Evolutionary conservation across 2,113 vertebrate genomes (phyloP).

Genomic region (Cyanistes caeruleus): DNA sequence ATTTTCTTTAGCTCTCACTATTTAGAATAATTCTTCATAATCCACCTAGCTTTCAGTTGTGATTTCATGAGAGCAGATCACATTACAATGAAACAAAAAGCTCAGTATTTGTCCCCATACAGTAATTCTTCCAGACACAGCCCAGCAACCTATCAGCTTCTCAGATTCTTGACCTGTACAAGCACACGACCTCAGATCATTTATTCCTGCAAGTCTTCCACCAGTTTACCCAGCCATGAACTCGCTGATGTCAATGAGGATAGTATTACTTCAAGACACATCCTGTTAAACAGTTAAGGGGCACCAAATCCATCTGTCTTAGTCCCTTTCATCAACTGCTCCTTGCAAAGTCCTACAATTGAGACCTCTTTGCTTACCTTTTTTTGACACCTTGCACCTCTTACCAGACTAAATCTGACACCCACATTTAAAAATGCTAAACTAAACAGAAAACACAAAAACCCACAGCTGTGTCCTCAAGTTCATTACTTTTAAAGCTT

Average conservation of each 20-base stretch:
- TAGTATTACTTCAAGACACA: background rate
- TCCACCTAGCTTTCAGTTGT: background rate
- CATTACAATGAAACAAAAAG: conserved; percentile 18
- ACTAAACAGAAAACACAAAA: background rate
- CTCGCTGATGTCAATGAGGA: background rate
- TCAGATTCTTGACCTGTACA: background rate
- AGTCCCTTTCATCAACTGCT: background rate
- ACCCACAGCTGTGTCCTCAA: background rate
- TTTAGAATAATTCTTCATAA: background rate
- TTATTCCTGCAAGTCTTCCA: background rate
- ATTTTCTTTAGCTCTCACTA: background rate
- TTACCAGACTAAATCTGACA: background rate
- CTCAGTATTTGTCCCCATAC: background rate
- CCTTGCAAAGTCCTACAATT: background rate
- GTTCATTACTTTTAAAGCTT: background rate
- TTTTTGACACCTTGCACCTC: background rate
- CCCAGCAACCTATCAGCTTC: background rate
- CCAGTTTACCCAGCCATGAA: background rate
- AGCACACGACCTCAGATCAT: background rate
- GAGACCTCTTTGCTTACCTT: background rate
- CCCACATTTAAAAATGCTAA: background rate
- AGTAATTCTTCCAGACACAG: background rate
- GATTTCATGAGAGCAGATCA: background rate
- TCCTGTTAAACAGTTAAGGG: background rate
- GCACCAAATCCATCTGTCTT: background rate